A percentile compares a stretch with the other conserved stretches of the same genome.
Conservation (phyloP, 2,797 vertebrate genomes). For the Enteromius radiatus region DNA sequence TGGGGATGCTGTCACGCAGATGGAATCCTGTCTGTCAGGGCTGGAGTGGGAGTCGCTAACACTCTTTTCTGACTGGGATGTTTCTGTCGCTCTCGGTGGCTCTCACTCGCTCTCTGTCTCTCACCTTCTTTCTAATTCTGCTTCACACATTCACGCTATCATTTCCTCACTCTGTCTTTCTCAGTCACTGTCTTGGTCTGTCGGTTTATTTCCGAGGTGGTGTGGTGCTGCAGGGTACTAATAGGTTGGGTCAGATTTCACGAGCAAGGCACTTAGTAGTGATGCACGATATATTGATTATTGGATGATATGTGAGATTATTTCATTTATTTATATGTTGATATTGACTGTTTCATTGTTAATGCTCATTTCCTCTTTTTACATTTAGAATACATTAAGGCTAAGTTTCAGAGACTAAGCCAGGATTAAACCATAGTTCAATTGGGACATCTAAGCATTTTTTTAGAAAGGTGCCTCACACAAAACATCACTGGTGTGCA, state of each 20-base stretch:
- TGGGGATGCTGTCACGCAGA: constrained; percentile 47
- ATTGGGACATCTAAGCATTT: no score
- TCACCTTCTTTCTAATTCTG: constrained; percentile 56
- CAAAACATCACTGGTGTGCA: no score
- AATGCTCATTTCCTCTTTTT: background rate
- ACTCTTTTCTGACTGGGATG: constrained; percentile 10
- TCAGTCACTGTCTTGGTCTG: constrained; percentile 34
- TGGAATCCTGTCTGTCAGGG: constrained; percentile 64
- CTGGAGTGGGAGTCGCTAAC: constrained; percentile 16
- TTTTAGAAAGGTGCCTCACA: no score
- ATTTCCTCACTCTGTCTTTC: constrained; percentile 51
- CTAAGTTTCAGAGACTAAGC: no score
- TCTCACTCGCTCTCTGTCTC: constrained; percentile 45
- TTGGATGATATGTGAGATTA: background rate
- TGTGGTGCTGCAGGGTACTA: constrained; percentile 5
- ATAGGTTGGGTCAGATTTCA: background rate
- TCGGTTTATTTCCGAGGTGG: constrained; percentile 38
- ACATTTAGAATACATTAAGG: background rate
- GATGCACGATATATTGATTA: background rate
- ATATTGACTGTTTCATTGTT: background rate
- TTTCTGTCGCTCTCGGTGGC: background rate
- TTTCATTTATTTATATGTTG: background rate
- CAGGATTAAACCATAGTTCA: no score
- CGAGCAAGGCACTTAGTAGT: background rate
- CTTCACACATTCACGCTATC: constrained; percentile 31